Evolutionary conservation across 2,888 invertebrate genomes (phyloP).

Genomic region (Pseudanteris insignis): DNA sequence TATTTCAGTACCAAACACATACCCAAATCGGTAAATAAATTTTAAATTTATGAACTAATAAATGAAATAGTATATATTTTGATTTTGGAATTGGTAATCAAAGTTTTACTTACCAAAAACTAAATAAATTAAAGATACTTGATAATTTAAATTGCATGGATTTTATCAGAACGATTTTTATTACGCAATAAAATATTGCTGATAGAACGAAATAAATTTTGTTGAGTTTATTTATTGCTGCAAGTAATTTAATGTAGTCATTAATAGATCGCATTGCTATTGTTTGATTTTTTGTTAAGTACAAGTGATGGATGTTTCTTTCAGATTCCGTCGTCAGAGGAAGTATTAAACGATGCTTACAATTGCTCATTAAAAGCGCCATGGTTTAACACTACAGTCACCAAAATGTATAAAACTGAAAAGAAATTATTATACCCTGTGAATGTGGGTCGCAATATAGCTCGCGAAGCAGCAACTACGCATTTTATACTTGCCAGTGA

Average conservation of each 20-base stretch:
- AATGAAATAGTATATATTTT: no score
- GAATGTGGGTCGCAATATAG: conserved; percentile 90
- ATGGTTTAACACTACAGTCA: conserved; percentile 72
- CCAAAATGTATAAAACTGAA: conserved; percentile 79
- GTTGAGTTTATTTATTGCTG: no score
- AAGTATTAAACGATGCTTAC: conserved; percentile 72
- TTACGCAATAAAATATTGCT: no score
- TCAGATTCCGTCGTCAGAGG: conserved; percentile 75
- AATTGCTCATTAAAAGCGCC: conserved; percentile 80
- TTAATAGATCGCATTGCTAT: no score
- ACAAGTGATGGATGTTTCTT: conserved; percentile 4
- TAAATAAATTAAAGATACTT: no score
- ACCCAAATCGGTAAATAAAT: conserved; percentile 72
- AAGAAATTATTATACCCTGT: conserved; percentile 88
- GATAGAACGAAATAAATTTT: no score
- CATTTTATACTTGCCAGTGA: conserved; percentile 87
- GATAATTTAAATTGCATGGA: no score
- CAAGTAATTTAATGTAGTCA: no score
- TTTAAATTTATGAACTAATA: no score
- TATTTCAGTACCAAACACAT: conserved; percentile 89
- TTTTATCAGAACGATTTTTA: no score
- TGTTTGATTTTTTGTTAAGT: neutral
- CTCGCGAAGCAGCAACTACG: conserved; percentile 83
- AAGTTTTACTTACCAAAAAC: no score
- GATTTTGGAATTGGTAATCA: no score